These are phyloP conservation scores for Limnephilus lunatus DNA, from an alignment of 2,888 invertebrate genomes.

Conservation along the genomic window DNA sequence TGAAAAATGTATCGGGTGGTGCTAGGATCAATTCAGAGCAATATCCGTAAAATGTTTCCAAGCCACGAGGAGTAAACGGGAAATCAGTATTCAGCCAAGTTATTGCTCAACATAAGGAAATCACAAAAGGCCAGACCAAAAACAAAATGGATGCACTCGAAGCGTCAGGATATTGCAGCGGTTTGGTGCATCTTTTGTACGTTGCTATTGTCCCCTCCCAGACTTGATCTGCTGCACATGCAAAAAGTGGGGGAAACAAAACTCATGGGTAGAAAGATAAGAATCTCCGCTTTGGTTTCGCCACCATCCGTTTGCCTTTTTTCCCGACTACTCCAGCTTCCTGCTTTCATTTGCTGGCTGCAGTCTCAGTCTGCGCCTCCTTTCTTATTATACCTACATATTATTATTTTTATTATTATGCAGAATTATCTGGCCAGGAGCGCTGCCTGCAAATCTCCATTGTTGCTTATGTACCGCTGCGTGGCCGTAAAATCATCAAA, in stretches of 20 bases:
- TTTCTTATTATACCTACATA: constrained; percentile 51
- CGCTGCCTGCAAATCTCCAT: not conserved
- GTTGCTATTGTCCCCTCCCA: constrained; percentile 50
- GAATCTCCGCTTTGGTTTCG: not conserved
- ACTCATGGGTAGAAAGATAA: constrained; percentile 29
- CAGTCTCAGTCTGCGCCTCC: not conserved
- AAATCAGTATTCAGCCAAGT: constrained; percentile 58
- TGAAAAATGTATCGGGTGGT: too few species aligned
- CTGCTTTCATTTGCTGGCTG: not conserved
- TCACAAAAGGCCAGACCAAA: constrained; percentile 60
- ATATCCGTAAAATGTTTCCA: constrained; percentile 21
- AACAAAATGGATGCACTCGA: constrained; percentile 60
- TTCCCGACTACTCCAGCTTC: not conserved
- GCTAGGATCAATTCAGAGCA: not conserved
- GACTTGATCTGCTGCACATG: not conserved
- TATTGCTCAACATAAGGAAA: constrained; percentile 57
- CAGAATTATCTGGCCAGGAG: constrained; percentile 52
- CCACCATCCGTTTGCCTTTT: not conserved
- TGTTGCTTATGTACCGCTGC: constrained; percentile 41
- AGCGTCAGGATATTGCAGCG: constrained; percentile 57
- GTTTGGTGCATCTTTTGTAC: constrained; percentile 59
- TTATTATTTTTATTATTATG: constrained; percentile 25
- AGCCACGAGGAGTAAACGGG: constrained; percentile 22
- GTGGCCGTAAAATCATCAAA: constrained; percentile 36
- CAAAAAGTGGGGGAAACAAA: constrained; percentile 24